These are phyloP conservation scores for Netelia fuscicornis DNA, from an alignment of 2,888 invertebrate species.

Conservation along the genomic window DNA sequence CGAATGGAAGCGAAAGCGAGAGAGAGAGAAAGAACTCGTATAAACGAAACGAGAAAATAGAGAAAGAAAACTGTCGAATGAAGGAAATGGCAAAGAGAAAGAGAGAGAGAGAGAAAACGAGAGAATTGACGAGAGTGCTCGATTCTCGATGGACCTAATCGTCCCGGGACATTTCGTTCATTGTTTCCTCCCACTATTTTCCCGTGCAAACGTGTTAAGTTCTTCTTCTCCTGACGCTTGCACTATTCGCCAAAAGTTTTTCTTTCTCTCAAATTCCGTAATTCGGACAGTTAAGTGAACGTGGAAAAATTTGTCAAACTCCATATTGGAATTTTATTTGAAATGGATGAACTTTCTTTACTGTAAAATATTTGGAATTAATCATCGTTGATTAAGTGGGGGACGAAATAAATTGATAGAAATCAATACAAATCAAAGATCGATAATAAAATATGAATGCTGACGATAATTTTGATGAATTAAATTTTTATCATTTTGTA, in stretches of 20 bases:
- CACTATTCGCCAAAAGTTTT: not conserved
- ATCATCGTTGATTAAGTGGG: no score
- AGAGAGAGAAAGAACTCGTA: not conserved
- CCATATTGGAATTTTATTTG: not conserved
- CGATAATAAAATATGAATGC: no score
- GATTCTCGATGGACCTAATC: slow-evolving; percentile 31
- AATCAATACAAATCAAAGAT: no score
- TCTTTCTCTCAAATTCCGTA: not conserved
- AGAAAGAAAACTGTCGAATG: not conserved
- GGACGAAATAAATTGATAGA: no score
- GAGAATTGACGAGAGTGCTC: slow-evolving; percentile 8
- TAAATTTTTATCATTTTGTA: no score
- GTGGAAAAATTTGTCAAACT: not conserved
- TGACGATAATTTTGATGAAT: no score
- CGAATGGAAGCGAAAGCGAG: not conserved
- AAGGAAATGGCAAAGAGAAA: not conserved
- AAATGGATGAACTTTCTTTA: not conserved
- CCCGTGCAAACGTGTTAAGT: slow-evolving; percentile 5
- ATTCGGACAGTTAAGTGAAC: not conserved
- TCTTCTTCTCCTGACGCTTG: not conserved
- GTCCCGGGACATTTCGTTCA: slow-evolving; percentile 16
- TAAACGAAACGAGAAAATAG: slow-evolving; percentile 1
- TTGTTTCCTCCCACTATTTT: not conserved
- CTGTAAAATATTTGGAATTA: no score
- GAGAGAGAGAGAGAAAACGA: not conserved